Base-by-base conservation (phyloP, 1,140 invertebrate species). In the Macrobrachium nipponense region DNA sequence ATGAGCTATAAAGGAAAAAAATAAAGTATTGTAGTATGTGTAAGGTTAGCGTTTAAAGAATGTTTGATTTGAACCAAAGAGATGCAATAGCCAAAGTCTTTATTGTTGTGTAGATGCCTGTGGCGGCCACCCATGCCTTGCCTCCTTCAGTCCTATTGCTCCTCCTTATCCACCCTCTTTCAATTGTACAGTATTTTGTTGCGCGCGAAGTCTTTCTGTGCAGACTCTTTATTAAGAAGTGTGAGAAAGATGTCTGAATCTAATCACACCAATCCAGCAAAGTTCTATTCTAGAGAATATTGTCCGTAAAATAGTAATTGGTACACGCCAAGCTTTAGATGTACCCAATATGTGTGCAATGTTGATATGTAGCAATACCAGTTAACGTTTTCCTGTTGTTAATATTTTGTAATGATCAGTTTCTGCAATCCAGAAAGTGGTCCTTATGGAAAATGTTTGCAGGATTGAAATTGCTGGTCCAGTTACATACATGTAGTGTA, bases 321-420 rank as follows among this genome's bases (percentile, higher is more conserved):
- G 77, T 86, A 86, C 83, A 86, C 51, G 76, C 83, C 83, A 86
- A 79, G 83, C 83, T 86, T 86, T 86, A 86, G 76, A 79, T 78
- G 83, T 86, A 78, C 83, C 83, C 83, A 79, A 61, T 80, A 79
- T 86, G 83, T 86, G 83, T 86, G 83, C 83, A 86, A 86, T 86
- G 83, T 78, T 82, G 81, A 75, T 82, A 64, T 82, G 81, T 79
- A 79, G 20, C 18, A 43, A 36, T 27, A 79, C 77, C 77, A 79
- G 59, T 60, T 60, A 62, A 61, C 51, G 62, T 82, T 20, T 70
- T 66, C 72, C 62, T 43, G 58, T 82, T 72, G 43, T 27, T 58
- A 20, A 58, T 51, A n/a, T 82, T 68, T 80, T 62, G 20, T 70
- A 79, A 79, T 60, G 60, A 62, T 60, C 36, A 62, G 14, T 70